A percentile compares a stretch with the other conserved stretches of the same genome.
Conservation (phyloP, 2,888 invertebrate species). For the Pegoplata infirma region DNA sequence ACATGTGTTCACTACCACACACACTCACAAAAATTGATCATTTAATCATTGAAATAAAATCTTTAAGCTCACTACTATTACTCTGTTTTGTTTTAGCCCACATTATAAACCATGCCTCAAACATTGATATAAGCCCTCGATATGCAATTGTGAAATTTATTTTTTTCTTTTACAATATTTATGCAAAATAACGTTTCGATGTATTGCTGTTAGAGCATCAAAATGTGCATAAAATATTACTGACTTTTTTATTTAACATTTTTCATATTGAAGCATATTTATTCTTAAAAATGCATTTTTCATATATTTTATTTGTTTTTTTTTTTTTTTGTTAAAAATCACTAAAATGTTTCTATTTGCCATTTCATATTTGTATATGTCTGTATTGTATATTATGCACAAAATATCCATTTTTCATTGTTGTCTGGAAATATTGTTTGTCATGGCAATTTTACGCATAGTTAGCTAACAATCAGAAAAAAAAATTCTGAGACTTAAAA, state of each 20-base stretch:
- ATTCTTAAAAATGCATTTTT: not conserved
- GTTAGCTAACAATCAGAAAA: not conserved
- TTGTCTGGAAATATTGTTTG: not conserved
- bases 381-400: not conserved
- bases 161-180: not conserved
- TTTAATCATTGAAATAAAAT: too few species aligned
- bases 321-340: not conserved
- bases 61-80: too few species aligned
- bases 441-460: slow-evolving; percentile 2
- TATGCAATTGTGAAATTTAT: too few species aligned
- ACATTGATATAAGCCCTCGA: too few species aligned
- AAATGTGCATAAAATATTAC: too few species aligned
- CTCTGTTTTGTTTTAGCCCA: too few species aligned
- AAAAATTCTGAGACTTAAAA: not conserved
- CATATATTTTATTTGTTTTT: not conserved
- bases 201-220: not conserved
- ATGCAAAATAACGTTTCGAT: not conserved
- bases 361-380: not conserved
- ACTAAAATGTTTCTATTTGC: not conserved
- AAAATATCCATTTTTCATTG: not conserved
- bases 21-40: too few species aligned
- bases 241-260: not conserved
- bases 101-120: too few species aligned
- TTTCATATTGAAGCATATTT: not conserved
- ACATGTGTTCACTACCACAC: too few species aligned